Evolutionary conservation across 2,888 invertebrate species (phyloP).

Genomic region (Geophilus truncorum): DNA sequence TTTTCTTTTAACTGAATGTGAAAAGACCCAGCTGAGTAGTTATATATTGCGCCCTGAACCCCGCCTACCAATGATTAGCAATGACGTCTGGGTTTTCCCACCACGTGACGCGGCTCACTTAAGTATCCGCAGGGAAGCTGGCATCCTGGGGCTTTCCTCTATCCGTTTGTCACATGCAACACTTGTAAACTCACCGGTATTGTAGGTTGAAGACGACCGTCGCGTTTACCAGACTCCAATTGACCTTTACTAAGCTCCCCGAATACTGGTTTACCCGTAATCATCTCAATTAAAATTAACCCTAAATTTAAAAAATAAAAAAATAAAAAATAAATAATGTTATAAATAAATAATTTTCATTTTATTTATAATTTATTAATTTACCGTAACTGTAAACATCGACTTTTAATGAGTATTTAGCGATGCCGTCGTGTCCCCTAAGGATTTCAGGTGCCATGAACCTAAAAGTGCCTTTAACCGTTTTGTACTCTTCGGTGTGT

Average conservation of each 20-base stretch:
- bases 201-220: conserved; percentile 33
- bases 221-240: conserved; percentile 36
- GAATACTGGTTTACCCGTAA: conserved; percentile 35
- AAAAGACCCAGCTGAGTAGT: not conserved
- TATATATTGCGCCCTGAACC: conserved; percentile 2
- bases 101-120: not conserved
- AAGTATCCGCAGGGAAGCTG: not conserved
- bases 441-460: conserved; percentile 38
- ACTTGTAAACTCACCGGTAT: conserved; percentile 34
- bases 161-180: not conserved
- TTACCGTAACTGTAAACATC: conserved; percentile 38
- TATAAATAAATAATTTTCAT: not conserved
- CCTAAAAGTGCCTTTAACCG: conserved; percentile 36
- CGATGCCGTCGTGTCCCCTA: conserved; percentile 34
- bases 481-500: conserved; percentile 36
- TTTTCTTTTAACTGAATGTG: not conserved
- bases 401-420: conserved; percentile 36
- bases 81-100: conserved; percentile 15
- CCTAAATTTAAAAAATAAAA: conserved; percentile 23
- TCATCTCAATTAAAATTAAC: conserved; percentile 34
- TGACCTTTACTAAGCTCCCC: conserved; percentile 32
- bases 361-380: not conserved
- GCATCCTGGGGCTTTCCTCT: not conserved
- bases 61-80: not conserved
- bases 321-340: not conserved